phyloP scores from a whole-genome alignment of 2,113 vertebrate genomes.

The Pongo abelii region DNA sequence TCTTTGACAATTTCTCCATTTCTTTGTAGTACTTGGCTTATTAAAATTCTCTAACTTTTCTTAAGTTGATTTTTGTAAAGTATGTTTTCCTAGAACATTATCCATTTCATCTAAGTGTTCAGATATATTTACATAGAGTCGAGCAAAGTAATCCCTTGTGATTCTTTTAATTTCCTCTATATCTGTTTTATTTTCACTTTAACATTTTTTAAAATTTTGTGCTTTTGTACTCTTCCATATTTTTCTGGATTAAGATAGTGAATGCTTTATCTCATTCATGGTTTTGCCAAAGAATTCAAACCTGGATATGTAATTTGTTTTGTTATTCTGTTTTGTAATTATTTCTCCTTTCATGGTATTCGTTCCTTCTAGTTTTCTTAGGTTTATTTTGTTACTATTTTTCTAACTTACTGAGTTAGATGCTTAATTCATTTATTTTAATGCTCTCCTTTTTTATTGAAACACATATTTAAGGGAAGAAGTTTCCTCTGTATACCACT shows the following conservation, averaged over 20 bases:
- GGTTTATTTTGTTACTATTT: not conserved
- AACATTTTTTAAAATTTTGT: not conserved
- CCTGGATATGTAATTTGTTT: not conserved
- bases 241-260: not conserved
- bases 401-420: not conserved
- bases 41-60: not conserved
- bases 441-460: not conserved
- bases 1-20: not conserved
- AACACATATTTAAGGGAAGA: not conserved
- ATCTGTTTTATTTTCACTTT: not conserved
- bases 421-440: not conserved
- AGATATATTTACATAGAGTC: not conserved
- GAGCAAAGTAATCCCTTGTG: not conserved
- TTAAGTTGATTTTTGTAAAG: not conserved
- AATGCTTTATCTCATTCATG: not conserved
- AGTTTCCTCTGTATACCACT: not conserved
- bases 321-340: not conserved
- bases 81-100: not conserved
- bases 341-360: not conserved
- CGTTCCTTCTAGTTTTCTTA: not conserved
- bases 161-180: not conserved
- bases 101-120: not conserved
- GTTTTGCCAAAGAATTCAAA: not conserved
- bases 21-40: not conserved
- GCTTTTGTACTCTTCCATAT: not conserved